Percentiles rank a stretch among this genome's conserved stretches.
Conservation (phyloP, 2,797 vertebrate species). For the Odontamblyopus lacepedii region DNA sequence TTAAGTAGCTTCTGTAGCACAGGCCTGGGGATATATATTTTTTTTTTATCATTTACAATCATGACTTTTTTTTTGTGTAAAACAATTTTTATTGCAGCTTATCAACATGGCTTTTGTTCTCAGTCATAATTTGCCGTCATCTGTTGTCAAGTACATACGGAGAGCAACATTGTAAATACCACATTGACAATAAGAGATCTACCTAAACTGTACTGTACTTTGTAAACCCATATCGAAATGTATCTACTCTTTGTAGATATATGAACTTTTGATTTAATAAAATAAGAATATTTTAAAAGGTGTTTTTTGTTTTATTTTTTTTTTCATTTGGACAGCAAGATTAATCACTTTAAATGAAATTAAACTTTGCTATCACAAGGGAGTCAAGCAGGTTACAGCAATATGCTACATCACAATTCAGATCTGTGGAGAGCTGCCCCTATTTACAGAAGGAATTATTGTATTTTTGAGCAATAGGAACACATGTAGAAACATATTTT, state of each 20-base stretch:
- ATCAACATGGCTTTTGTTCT: conserved; percentile 44
- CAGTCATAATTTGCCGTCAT: conserved; percentile 62
- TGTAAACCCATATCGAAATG: conserved; percentile 75
- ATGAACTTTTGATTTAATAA: conserved; percentile 82
- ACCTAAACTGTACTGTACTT: conserved; percentile 85
- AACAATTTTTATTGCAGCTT: conserved; percentile 36
- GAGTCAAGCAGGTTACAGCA: too few species aligned
- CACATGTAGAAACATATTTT: too few species aligned
- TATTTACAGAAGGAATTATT: too few species aligned
- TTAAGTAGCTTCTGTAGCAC: neutral
- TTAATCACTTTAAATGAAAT: neutral
- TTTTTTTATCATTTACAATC: conserved; percentile 25
- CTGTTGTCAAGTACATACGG: conserved; percentile 30
- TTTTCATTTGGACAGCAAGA: neutral
- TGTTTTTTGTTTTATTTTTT: neutral
- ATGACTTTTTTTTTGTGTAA: neutral
- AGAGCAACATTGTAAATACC: conserved; percentile 75
- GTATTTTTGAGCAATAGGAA: too few species aligned
- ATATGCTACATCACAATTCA: too few species aligned
- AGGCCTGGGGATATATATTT: neutral
- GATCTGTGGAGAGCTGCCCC: too few species aligned
- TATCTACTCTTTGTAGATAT: conserved; percentile 82
- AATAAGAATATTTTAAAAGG: conserved; percentile 60
- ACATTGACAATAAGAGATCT: conserved; percentile 68
- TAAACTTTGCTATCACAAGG: too few species aligned